Evolutionary conservation across 1,140 invertebrate genomes (phyloP).

Genomic region (Drosophila leontia): DNA sequence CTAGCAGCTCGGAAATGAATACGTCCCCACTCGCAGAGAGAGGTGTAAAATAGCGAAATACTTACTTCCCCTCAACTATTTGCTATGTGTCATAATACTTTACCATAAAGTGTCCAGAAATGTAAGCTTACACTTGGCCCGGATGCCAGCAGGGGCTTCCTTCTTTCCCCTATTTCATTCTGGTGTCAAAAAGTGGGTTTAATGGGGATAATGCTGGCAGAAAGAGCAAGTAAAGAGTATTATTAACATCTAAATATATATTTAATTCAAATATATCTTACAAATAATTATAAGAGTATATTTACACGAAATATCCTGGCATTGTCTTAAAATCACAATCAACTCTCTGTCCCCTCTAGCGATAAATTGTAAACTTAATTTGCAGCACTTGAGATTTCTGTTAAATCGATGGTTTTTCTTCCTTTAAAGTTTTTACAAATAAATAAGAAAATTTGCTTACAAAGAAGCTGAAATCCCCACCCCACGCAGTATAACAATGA

Average conservation of each 20-base stretch:
- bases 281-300: background rate
- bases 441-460: conserved; percentile 34
- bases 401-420: conserved; percentile 1
- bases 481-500: conserved; percentile 29
- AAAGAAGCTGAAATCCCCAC: conserved; percentile 1
- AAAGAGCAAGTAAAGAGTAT: background rate
- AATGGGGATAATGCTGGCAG: background rate
- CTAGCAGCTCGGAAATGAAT: conserved; percentile 69
- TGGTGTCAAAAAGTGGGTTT: background rate
- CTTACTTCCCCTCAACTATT: conserved; percentile 23
- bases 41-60: conserved; percentile 32
- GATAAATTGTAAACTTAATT: conserved; percentile 9
- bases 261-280: background rate
- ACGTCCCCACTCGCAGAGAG: conserved; percentile 19
- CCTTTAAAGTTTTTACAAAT: conserved; percentile 22
- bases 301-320: background rate
- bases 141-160: background rate
- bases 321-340: background rate
- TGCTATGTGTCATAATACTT: conserved; percentile 56
- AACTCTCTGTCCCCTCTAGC: background rate
- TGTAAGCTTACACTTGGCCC: conserved; percentile 1
- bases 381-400: background rate
- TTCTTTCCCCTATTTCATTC: conserved; percentile 7
- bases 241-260: too few species aligned
- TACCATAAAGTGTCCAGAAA: conserved; percentile 16